A percentile compares a stretch with the other conserved stretches of the same genome.
These are phyloP conservation scores for Muscidifurax raptorellus DNA, from an alignment of 1,140 invertebrate genomes.

Conservation along the genomic window DNA sequence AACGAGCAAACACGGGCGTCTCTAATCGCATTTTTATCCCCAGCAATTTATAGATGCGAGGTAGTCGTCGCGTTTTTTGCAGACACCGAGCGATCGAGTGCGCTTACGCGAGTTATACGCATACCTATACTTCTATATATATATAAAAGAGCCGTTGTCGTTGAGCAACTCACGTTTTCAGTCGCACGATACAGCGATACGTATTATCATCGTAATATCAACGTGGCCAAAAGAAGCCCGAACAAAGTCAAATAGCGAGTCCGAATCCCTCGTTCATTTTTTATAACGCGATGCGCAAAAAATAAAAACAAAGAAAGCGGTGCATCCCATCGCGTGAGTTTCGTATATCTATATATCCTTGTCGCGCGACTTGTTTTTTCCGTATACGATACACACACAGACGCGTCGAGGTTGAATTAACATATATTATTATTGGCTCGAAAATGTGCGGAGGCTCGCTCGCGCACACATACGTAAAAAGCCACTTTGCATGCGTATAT, in stretches of 20 bases:
- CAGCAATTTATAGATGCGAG: too few relatives aligned
- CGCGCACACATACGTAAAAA: background rate
- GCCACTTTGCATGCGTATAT: background rate
- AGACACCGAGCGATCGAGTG: background rate
- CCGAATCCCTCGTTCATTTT: too few relatives aligned
- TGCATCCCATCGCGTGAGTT: too few relatives aligned
- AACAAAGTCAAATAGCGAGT: background rate
- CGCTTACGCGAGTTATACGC: background rate
- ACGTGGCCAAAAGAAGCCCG: background rate
- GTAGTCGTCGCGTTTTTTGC: too few relatives aligned
- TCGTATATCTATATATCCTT: too few relatives aligned
- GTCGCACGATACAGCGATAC: background rate
- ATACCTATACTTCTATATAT: background rate
- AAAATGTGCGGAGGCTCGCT: background rate
- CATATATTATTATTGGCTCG: constrained; percentile 7
- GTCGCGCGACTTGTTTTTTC: too few relatives aligned
- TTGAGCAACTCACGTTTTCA: background rate
- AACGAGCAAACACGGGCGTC: too few relatives aligned
- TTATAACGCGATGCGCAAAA: too few relatives aligned
- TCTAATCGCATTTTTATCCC: too few relatives aligned
- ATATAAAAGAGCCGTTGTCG: background rate
- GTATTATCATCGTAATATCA: background rate
- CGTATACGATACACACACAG: too few relatives aligned
- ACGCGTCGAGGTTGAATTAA: background rate
- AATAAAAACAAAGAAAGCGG: too few relatives aligned